Evolutionary conservation across 2,113 vertebrate species (phyloP).

Genomic region (Smithornis capensis): DNA sequence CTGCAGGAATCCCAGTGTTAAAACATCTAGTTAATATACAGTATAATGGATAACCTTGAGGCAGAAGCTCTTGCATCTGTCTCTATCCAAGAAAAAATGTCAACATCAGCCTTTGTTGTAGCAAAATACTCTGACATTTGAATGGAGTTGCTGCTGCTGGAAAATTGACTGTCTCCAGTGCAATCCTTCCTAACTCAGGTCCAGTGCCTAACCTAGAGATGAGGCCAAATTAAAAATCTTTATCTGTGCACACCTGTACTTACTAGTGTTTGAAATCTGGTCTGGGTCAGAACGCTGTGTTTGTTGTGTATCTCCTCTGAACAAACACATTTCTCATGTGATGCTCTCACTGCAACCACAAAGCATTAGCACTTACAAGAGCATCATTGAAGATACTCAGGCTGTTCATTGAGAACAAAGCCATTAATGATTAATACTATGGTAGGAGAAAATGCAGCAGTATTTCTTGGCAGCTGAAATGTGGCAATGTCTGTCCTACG

Average conservation of each 20-base stretch:
- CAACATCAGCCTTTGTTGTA: conserved; percentile 60
- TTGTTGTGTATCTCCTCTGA: neutral
- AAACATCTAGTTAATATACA: conserved; percentile 41
- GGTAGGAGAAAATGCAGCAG: conserved; percentile 45
- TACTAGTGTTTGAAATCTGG: neutral
- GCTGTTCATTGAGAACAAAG: conserved; percentile 65
- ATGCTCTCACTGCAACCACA: conserved; percentile 47
- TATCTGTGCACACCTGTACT: neutral
- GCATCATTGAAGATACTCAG: conserved; percentile 51
- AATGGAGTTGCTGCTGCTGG: conserved; percentile 3
- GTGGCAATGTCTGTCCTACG: neutral
- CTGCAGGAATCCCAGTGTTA: conserved; percentile 26
- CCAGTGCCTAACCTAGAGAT: neutral
- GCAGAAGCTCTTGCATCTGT: conserved; percentile 47
- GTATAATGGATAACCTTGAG: conserved; percentile 56
- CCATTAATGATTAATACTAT: conserved; percentile 62
- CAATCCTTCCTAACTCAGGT: neutral
- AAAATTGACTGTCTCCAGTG: neutral
- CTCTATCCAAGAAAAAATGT: conserved; percentile 45
- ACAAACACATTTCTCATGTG: conserved; percentile 48
- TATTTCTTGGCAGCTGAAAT: conserved; percentile 56
- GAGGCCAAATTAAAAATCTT: neutral
- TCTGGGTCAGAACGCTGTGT: neutral
- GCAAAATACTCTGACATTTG: conserved; percentile 12
- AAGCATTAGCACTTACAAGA: conserved; percentile 59